Conservation (phyloP, 35 echinoderm and acorn worm species). For the Ptychodera flava region DNA sequence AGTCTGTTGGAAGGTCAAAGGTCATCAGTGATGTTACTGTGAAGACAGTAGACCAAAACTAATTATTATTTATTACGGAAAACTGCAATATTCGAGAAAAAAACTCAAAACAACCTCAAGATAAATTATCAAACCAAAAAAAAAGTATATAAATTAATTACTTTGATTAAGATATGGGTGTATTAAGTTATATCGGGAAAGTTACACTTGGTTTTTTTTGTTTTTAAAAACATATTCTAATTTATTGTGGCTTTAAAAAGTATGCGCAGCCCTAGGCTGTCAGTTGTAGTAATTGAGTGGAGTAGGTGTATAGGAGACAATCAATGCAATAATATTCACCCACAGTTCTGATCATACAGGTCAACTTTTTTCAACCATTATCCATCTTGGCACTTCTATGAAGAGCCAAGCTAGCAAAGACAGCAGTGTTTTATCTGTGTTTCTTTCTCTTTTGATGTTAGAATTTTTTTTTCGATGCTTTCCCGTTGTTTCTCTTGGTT, state of each 20-base stretch:
- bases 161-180: neutral
- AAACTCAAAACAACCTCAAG: too few species aligned
- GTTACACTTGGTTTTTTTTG: neutral
- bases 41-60: neutral
- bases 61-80: conserved; percentile 2
- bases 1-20: neutral
- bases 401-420: too few species aligned
- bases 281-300: neutral
- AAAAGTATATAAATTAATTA: neutral
- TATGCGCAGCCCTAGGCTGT: neutral
- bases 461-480: too few species aligned
- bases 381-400: too few species aligned
- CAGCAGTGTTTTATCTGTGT: too few species aligned
- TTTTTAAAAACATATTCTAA: neutral
- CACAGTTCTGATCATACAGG: too few species aligned
- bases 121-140: neutral
- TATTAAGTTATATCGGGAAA: neutral
- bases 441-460: too few species aligned
- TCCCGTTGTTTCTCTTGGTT: too few species aligned
- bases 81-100: neutral
- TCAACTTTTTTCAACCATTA: too few species aligned
- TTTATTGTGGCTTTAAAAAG: conserved; percentile 1
- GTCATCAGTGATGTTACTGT: neutral
- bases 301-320: neutral
- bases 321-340: neutral